phyloP scores from a whole-genome alignment of 2,888 invertebrate species.

The Nowickia ferox region DNA sequence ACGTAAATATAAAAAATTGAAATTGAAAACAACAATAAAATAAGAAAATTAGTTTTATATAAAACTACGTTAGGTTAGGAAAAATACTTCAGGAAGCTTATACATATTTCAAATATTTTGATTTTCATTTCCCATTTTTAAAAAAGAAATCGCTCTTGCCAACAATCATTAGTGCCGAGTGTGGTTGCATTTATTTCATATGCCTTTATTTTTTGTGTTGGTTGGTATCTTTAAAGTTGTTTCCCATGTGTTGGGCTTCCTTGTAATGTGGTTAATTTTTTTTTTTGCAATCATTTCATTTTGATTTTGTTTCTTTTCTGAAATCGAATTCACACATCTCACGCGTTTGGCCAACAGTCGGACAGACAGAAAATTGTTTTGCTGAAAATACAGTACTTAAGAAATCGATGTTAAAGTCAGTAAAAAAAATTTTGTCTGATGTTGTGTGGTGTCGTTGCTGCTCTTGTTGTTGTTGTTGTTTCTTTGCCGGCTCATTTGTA shows the following conservation, averaged over 20 bases:
- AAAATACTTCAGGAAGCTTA: too few relatives aligned
- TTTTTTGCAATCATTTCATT: constrained; percentile 60
- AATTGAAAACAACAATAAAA: too few relatives aligned
- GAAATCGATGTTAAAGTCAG: constrained; percentile 67
- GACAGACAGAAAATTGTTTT: constrained; percentile 39
- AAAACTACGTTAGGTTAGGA: too few relatives aligned
- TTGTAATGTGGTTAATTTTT: constrained; percentile 67
- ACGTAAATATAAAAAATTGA: too few relatives aligned
- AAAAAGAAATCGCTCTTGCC: too few relatives aligned
- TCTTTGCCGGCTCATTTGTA: constrained; percentile 69
- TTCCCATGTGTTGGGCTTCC: constrained; percentile 71
- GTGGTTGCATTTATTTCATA: constrained; percentile 15
- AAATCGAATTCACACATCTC: constrained; percentile 71
- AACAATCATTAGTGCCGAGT: constrained; percentile 19
- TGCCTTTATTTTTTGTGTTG: constrained; percentile 14
- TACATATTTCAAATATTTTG: too few relatives aligned
- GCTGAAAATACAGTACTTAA: constrained; percentile 30
- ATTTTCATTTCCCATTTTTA: too few relatives aligned
- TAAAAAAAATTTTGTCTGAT: constrained; percentile 59
- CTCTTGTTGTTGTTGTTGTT: constrained; percentile 43
- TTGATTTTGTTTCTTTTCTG: constrained; percentile 52
- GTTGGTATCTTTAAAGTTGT: constrained; percentile 59
- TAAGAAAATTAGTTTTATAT: too few relatives aligned
- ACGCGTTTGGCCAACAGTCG: constrained; percentile 65
- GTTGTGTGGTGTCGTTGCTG: constrained; percentile 68